phyloP scores from a whole-genome alignment of 2,113 vertebrate genomes.

The Bettongia penicillata region DNA sequence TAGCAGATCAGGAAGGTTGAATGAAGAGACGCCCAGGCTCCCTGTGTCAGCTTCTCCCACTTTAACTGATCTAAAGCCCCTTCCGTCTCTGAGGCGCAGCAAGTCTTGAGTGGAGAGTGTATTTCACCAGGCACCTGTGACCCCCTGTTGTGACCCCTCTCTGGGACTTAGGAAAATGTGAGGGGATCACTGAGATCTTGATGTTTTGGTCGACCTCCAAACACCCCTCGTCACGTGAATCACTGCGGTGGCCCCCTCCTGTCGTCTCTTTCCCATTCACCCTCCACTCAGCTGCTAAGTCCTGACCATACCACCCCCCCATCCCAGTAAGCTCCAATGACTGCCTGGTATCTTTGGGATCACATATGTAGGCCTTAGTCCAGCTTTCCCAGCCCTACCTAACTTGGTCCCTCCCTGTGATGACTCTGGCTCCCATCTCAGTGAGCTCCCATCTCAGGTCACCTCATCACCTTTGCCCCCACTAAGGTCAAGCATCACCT shows the following conservation, averaged over 20 bases:
- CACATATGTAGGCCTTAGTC: neutral
- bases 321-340: neutral
- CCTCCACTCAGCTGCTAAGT: neutral
- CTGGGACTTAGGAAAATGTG: neutral
- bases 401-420: neutral
- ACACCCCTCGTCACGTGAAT: neutral
- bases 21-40: neutral
- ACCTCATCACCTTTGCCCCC: neutral
- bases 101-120: neutral
- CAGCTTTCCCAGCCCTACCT: neutral
- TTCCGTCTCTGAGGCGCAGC: neutral
- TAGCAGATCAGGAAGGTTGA: neutral
- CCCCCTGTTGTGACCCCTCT: neutral
- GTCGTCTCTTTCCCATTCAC: neutral
- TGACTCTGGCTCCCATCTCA: no score
- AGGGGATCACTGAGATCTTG: neutral
- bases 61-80: no score
- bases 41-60: neutral
- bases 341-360: neutral
- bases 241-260: neutral
- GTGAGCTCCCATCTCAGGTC: neutral
- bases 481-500: neutral
- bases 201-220: neutral
- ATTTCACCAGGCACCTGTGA: neutral
- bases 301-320: no score